Base-by-base conservation (phyloP, 2,888 invertebrate species). In the Eurytoma californica region DNA sequence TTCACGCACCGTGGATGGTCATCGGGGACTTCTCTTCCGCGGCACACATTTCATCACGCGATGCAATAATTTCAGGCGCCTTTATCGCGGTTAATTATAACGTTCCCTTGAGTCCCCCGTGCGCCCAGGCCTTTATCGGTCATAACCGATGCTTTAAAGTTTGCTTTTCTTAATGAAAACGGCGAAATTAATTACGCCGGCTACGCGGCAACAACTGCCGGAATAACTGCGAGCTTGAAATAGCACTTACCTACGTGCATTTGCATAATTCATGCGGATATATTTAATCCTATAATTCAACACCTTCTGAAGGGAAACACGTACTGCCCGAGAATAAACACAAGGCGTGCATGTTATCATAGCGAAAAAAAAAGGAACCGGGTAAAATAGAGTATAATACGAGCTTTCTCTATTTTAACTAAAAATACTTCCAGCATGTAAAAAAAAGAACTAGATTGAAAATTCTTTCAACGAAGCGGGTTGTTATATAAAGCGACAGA, bases 11-110 rank as follows among this genome's bases (percentile, higher is more conserved):
- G 13, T 16, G 20, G n/a, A n/a, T 20, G 58, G 12, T 12, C 58
- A 18, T 20, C 18, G 58, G 24, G 58, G 24, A 20, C 1, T 12
- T 20, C 20, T 20, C 18, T 58, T 18, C 24, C 3, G 3, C 28
- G 28, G 49, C 28, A 57, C 47, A 51, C 49, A 66, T 58, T 47
- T 39, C 13, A 30, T 30, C 70, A 77, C 77, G 77, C 77, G 16
- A 77, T 12, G 58, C n/a, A 72, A 77, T 72, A 77, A 77, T 72
- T 77, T 70, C 9, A 39, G 39, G 57, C 47, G 1, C n/a, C 57
- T 65, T 72, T 77, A 77, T 77, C 66, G 65, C 9, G 9, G 51
- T 16, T 18, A 68, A 68, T 75, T 68, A 60, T 69, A 68, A 63
- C 28, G 20, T 30, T 28, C 53, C 39, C 28, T 61, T 30, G 3